A percentile compares a stretch with the other conserved stretches of the same genome.
phyloP scores from a whole-genome alignment of 1,140 invertebrate genomes.

The Drosophila seguyi region DNA sequence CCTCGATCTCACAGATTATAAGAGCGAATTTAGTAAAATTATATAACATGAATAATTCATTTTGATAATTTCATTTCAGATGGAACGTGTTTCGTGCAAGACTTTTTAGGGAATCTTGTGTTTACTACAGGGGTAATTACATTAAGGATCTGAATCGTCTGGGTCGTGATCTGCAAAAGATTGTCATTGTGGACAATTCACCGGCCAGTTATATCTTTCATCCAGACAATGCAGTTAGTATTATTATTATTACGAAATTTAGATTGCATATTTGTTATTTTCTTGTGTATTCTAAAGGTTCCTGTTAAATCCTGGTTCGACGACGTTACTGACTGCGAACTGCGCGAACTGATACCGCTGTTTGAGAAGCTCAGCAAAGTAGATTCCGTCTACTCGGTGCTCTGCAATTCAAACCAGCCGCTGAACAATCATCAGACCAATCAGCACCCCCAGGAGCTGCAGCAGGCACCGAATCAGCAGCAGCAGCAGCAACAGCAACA shows the following conservation, averaged over 20 bases:
- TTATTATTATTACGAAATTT: not conserved
- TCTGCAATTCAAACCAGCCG: conserved; percentile 94
- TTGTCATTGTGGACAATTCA: conserved; percentile 99
- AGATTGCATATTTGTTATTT: not conserved
- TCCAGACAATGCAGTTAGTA: conserved; percentile 99
- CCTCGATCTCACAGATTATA: no score
- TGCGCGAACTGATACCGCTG: conserved; percentile 97
- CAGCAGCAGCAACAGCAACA: conserved; percentile 79
- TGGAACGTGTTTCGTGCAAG: conserved; percentile 98
- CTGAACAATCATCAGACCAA: conserved; percentile 87
- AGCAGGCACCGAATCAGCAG: conserved; percentile 61
- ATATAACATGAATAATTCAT: no score
- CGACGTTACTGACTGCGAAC: conserved; percentile 97
- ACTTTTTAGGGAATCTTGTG: conserved; percentile 99
- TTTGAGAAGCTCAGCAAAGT: conserved; percentile 97
- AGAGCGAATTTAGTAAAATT: no score
- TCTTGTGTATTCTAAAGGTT: conserved; percentile 88
- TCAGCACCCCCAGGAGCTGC: conserved; percentile 71
- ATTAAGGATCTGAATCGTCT: conserved; percentile 99
- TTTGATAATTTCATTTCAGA: conserved; percentile 85
- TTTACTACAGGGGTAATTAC: conserved; percentile 99
- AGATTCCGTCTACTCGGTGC: conserved; percentile 96
- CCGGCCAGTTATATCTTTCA: conserved; percentile 99
- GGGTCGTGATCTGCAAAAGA: conserved; percentile 97
- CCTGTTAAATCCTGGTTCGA: conserved; percentile 99